Evolutionary conservation across 2,113 vertebrate species (phyloP).

Genomic region (Paradoxurus hermaphroditus): DNA sequence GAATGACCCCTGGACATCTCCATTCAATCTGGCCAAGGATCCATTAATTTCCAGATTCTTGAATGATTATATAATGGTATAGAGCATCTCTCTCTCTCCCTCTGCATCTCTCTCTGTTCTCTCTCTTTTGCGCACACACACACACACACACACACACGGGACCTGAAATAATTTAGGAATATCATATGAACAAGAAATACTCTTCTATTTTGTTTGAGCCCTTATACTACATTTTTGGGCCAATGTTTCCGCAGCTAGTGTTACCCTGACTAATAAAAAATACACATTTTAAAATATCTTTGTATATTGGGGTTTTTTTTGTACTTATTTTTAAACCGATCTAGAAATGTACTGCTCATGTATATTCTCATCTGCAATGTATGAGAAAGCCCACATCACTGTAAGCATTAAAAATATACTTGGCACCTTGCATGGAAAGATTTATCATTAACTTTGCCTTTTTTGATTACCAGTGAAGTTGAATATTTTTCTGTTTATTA

Average conservation of each 20-base stretch:
- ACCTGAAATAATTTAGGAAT: not conserved
- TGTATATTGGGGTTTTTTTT: not conserved
- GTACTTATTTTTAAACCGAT: not conserved
- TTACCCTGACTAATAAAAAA: not conserved
- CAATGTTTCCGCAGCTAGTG: not conserved
- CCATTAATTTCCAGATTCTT: not conserved
- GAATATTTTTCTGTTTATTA: not conserved
- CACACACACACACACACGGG: too few relatives aligned
- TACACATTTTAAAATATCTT: not conserved
- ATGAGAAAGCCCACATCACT: not conserved
- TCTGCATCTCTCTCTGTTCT: not conserved
- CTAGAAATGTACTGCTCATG: not conserved
- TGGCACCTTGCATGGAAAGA: not conserved
- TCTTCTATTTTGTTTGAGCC: not conserved
- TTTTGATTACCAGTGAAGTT: not conserved
- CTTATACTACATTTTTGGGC: not conserved
- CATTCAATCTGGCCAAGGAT: not conserved
- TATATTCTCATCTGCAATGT: not conserved
- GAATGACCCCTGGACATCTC: not conserved
- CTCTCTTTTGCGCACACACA: not conserved
- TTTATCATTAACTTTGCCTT: not conserved
- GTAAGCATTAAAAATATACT: constrained; percentile 14
- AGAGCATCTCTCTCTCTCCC: not conserved
- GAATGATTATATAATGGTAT: not conserved
- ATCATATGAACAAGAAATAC: not conserved